Conservation (phyloP, 2,888 invertebrate genomes). For the Campoplex nolae region DNA sequence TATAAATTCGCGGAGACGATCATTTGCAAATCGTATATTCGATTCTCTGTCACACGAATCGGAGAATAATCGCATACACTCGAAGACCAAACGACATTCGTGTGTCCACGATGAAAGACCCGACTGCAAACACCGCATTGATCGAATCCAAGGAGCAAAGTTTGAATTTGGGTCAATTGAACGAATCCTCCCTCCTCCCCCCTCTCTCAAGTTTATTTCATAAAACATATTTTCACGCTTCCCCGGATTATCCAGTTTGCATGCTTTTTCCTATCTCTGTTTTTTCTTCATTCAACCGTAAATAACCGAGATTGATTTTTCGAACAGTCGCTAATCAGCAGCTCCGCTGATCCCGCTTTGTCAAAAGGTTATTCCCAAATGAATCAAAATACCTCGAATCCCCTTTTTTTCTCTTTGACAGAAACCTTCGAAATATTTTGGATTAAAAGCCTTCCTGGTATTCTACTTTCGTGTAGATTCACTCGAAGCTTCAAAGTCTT, state of each 20-base stretch:
- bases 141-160: background rate
- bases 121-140: conserved; percentile 19
- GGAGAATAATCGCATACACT: background rate
- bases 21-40: background rate
- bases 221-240: conserved; percentile 8
- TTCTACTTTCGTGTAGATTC: no score
- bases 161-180: conserved; percentile 21
- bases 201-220: background rate
- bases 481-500: no score
- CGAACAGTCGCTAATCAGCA: background rate
- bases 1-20: background rate
- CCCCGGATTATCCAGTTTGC: background rate
- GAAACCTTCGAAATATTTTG: no score
- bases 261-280: background rate
- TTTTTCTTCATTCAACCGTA: background rate
- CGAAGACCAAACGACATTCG: background rate
- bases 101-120: background rate
- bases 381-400: no score
- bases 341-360: background rate
- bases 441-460: no score
- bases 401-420: no score
- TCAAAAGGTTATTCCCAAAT: background rate
- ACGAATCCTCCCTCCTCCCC: background rate
- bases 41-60: background rate
- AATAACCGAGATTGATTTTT: background rate